phyloP scores from a whole-genome alignment of 1,140 invertebrate species.

The Cydia amplana region DNA sequence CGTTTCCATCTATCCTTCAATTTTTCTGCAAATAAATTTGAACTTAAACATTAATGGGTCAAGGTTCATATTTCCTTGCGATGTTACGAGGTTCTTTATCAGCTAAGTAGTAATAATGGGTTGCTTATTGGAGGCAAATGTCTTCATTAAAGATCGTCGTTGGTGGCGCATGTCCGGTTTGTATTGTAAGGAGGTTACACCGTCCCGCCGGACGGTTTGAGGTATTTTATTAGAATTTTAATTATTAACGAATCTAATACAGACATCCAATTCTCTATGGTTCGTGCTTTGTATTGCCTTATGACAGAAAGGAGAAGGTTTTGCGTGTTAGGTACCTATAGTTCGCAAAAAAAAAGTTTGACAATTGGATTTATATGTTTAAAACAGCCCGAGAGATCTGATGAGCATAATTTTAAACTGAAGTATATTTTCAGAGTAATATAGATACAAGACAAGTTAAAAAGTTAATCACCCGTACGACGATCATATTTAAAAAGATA shows the following conservation, averaged over 20 bases:
- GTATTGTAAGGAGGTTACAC: constrained; percentile 29
- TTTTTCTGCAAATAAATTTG: not conserved
- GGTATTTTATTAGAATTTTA: constrained; percentile 31
- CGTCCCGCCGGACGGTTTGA: constrained; percentile 18
- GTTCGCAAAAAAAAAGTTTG: too few relatives aligned
- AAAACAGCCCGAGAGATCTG: too few relatives aligned
- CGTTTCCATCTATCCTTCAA: not conserved
- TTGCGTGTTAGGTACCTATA: too few relatives aligned
- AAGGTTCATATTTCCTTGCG: not conserved
- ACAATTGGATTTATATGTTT: too few relatives aligned
- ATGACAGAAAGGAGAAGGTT: not conserved
- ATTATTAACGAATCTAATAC: constrained; percentile 23
- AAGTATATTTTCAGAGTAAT: too few relatives aligned
- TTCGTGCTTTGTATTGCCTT: not conserved
- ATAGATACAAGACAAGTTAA: too few relatives aligned
- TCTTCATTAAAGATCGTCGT: constrained; percentile 33
- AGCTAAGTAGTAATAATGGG: constrained; percentile 24
- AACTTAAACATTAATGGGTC: not conserved
- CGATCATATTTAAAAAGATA: too few relatives aligned
- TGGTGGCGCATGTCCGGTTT: constrained; percentile 31
- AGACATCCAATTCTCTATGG: constrained; percentile 25
- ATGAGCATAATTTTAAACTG: too few relatives aligned
- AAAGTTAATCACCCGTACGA: too few relatives aligned
- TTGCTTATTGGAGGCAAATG: constrained; percentile 34
- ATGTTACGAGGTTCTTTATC: constrained; percentile 24